These are phyloP conservation scores for Chiroxiphia lanceolata DNA, from an alignment of 2,797 vertebrate species.

Conservation along the genomic window DNA sequence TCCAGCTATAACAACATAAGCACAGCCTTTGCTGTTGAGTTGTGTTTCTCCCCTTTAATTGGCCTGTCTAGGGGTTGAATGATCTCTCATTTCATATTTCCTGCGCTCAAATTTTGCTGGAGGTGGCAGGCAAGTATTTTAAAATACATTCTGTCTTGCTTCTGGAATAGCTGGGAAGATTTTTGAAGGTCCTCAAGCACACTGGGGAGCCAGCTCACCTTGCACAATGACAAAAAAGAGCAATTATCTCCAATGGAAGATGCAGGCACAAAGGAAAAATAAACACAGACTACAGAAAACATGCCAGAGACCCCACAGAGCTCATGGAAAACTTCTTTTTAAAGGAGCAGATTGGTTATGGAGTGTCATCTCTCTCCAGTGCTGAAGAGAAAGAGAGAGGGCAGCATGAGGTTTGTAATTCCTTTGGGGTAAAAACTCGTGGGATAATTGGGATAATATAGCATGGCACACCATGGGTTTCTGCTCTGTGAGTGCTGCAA, in stretches of 20 bases:
- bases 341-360: background rate
- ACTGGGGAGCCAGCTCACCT: background rate
- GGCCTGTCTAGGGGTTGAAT: background rate
- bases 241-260: background rate
- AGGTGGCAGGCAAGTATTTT: background rate
- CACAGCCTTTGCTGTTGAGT: background rate
- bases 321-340: background rate
- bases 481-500: background rate
- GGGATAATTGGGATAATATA: background rate
- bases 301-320: background rate
- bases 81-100: background rate
- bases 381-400: background rate
- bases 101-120: background rate
- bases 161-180: background rate
- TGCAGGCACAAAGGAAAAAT: slow-evolving; percentile 20
- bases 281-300: background rate
- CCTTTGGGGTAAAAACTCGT: background rate
- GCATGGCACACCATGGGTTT: background rate
- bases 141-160: background rate
- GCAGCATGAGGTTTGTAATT: background rate
- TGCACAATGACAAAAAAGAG: background rate
- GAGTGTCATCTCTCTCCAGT: background rate
- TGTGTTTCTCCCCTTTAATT: background rate
- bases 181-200: background rate
- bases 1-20: background rate